Evolutionary conservation across 2,797 vertebrate species (phyloP), one percentile per base, ranked within the genome.

Genomic region (Brachymystax lenok): DNA sequence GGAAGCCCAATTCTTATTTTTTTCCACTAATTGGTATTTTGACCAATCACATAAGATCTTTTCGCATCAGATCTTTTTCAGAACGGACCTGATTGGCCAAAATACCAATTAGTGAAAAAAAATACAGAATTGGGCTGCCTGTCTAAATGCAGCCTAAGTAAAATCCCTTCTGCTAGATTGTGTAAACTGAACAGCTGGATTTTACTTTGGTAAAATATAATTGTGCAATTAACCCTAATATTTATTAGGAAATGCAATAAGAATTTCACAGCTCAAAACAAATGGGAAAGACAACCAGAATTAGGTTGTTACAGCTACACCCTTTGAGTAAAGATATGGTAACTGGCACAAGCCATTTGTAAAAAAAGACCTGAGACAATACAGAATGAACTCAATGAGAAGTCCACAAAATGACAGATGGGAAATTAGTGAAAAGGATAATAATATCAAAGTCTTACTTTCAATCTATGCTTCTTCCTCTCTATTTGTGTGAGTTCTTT

Each of bases 101-200:
- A 46, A 46, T 46, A 46, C 40, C 40, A 46, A 46, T 46, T 10
- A 12, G 40, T 7, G 35, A 35, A 46, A 46, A 12, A 8, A 46
- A 46, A 2, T 2, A 46, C 40, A 46, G 2, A 46, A 46, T 46
- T 46, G 2, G 40, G 40, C 40, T 35, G 35, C 35, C 35, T 35
- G 35, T 35, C 35, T 35, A 35, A 35, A 35, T 6, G 6, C 35
- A 35, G 35, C 35, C 35, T 7, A 35, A 7, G 35, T 77, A 2
- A 50, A 72, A 74, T 82, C 81, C 77, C 72, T 0, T 52, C 77
- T 35, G 69, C 64, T 59, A 83, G 84, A 88, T 88, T 90, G 13
- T 51, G 40, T 71, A 71, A 54, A 13, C 56, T 64, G 40, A 66
- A 19, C 21, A 71, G n/a, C 21, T 19, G 10, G 30, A 51, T 72